A percentile compares a stretch with the other conserved stretches of the same genome.
phyloP scores from a whole-genome alignment of 2,113 vertebrate species.

The Myotis lucifugus region DNA sequence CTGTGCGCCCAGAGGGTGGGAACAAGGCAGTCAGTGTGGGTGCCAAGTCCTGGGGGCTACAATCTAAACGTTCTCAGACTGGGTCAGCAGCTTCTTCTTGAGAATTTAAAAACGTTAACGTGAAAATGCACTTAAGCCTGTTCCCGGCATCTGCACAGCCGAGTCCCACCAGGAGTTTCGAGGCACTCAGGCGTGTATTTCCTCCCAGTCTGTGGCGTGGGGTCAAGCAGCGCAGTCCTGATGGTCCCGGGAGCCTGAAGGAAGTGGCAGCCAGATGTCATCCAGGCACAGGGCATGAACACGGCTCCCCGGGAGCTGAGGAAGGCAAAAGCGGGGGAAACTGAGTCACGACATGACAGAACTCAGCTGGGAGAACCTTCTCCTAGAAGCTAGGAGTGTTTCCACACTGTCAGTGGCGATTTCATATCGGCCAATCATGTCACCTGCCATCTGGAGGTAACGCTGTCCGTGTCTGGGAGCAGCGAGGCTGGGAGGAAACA shows the following conservation, averaged over 20 bases:
- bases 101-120: background rate
- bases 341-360: background rate
- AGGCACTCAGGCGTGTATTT: background rate
- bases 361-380: background rate
- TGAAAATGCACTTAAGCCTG: background rate
- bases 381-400: background rate
- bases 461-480: fast-evolving
- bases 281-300: fast-evolving
- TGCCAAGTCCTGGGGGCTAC: background rate
- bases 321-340: background rate
- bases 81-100: background rate
- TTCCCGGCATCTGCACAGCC: background rate
- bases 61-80: no score
- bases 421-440: fast-evolving
- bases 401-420: fast-evolving
- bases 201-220: background rate
- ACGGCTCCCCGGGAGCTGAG: fast-evolving
- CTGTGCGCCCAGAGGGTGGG: background rate
- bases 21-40: background rate
- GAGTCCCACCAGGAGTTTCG: background rate
- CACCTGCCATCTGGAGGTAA: background rate
- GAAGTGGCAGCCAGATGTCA: background rate
- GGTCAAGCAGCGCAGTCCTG: background rate
- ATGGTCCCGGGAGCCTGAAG: background rate
- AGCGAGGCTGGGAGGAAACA: background rate